phyloP scores from a whole-genome alignment of 2,113 vertebrate genomes.

The Trichechus manatus region DNA sequence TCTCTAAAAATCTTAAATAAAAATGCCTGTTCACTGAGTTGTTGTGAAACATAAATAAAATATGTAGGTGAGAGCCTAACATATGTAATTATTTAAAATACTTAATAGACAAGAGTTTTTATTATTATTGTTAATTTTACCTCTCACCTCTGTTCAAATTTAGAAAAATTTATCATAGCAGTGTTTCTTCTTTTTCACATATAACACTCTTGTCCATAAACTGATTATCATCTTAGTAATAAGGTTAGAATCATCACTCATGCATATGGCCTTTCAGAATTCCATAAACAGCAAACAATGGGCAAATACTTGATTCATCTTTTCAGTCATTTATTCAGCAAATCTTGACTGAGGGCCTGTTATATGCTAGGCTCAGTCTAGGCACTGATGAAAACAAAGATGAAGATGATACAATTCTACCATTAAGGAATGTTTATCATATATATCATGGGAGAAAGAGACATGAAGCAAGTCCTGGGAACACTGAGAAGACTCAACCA shows the following conservation, averaged over 20 bases:
- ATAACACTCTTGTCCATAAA: neutral
- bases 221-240: neutral
- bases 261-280: neutral
- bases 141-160: neutral
- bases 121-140: neutral
- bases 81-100: neutral
- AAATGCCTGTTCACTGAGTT: neutral
- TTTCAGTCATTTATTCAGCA: neutral
- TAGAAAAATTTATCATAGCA: neutral
- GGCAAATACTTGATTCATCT: neutral
- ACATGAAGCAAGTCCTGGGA: neutral
- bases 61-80: neutral
- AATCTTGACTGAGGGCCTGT: neutral
- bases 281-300: neutral
- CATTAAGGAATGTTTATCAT: neutral
- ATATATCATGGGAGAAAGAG: neutral
- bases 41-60: neutral
- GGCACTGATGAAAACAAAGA: neutral
- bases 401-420: neutral
- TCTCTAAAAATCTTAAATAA: conserved; percentile 8
- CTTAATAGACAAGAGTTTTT: neutral
- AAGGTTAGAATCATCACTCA: neutral
- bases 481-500: neutral
- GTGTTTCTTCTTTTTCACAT: neutral
- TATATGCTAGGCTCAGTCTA: neutral